phyloP scores from a whole-genome alignment of 1,140 invertebrate genomes.

The Diprion similis region DNA sequence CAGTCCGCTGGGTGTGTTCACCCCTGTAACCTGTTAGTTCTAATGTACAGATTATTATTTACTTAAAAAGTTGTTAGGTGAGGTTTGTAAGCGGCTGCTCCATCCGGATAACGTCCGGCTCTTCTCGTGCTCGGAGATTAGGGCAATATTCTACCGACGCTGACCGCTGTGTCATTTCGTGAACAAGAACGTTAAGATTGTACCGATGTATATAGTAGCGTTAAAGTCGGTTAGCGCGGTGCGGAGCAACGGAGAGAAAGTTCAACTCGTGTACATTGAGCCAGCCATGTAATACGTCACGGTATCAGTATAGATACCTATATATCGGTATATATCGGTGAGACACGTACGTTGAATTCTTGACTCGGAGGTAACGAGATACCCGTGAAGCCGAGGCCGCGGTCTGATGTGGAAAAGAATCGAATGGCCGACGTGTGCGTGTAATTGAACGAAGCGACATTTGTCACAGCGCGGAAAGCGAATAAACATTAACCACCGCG shows the following conservation, averaged over 20 bases:
- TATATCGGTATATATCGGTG: too few species aligned
- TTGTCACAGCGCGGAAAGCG: too few species aligned
- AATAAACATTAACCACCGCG: too few species aligned
- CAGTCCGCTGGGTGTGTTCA: slow-evolving; percentile 36
- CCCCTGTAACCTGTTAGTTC: slow-evolving; percentile 34
- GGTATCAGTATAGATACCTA: too few species aligned
- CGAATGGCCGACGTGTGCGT: too few species aligned
- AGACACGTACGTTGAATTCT: too few species aligned
- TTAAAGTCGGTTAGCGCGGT: too few species aligned
- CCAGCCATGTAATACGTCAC: too few species aligned
- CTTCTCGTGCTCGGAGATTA: neutral
- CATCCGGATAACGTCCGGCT: slow-evolving; percentile 17
- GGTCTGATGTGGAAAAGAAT: too few species aligned
- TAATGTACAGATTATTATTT: slow-evolving; percentile 43
- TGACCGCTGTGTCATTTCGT: slow-evolving; percentile 4
- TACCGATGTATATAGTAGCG: neutral
- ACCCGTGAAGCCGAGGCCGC: too few species aligned
- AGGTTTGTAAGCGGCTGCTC: slow-evolving; percentile 29
- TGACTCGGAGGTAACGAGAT: too few species aligned
- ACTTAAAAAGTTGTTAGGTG: slow-evolving; percentile 44
- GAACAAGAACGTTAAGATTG: slow-evolving; percentile 7
- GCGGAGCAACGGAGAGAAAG: neutral
- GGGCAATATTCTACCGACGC: neutral
- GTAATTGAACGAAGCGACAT: too few species aligned
- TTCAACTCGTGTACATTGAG: neutral